These are phyloP conservation scores for Prunella strophiata DNA, from an alignment of 2,797 vertebrate species.

Conservation along the genomic window DNA sequence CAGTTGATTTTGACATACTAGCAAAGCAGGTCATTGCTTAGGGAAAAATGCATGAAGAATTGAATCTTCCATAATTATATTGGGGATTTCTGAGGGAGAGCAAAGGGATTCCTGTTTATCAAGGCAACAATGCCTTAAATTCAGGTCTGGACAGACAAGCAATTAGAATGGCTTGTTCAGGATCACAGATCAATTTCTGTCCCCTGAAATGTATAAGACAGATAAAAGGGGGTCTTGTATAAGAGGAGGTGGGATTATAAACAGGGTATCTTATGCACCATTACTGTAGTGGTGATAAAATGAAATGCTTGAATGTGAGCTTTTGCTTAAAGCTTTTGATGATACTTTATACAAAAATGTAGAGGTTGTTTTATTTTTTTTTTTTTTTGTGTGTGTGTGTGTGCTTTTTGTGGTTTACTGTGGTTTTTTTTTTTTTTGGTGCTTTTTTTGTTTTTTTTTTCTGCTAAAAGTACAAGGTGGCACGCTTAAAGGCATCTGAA, in stretches of 20 bases:
- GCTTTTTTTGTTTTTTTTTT: background rate
- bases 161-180: background rate
- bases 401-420: background rate
- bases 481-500: background rate
- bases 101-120: background rate
- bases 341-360: background rate
- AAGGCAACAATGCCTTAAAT: background rate
- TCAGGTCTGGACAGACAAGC: background rate
- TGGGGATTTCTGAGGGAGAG: constrained; percentile 19
- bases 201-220: background rate
- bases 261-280: background rate
- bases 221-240: background rate
- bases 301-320: background rate
- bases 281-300: background rate
- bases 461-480: background rate
- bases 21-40: constrained; percentile 46
- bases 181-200: background rate
- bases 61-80: constrained; percentile 41
- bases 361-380: no score
- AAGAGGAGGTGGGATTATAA: background rate
- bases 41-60: constrained; percentile 23
- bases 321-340: background rate
- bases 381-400: no score
- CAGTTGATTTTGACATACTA: background rate
- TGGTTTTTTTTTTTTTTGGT: background rate